These are phyloP conservation scores for Phymanthus crucifer DNA, from an alignment of 92 coral and sea anemone genomes.

Conservation along the genomic window DNA sequence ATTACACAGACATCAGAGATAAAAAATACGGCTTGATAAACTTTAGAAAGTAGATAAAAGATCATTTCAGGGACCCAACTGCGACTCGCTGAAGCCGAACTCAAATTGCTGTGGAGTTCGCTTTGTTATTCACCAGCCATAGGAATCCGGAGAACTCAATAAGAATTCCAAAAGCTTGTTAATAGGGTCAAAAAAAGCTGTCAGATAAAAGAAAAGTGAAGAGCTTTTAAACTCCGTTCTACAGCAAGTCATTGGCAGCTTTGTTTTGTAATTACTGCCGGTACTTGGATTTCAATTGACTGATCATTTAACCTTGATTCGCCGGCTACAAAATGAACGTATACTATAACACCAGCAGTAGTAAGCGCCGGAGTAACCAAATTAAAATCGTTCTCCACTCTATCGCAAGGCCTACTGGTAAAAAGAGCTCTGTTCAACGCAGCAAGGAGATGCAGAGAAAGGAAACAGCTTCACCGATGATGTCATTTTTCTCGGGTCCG, in stretches of 20 bases:
- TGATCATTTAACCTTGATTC: conserved; percentile 22
- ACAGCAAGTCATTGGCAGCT: conserved; percentile 21
- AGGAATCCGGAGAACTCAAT: not conserved
- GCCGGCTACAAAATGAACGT: not conserved
- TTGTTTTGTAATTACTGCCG: not conserved
- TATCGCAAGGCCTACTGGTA: conserved; percentile 36
- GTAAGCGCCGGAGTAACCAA: conserved; percentile 45
- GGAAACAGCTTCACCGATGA: conserved; percentile 49
- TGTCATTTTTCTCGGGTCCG: conserved; percentile 77
- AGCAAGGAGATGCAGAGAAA: conserved; percentile 17
- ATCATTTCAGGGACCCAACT: conserved; percentile 2
- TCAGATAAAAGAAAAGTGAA: conserved; percentile 6
- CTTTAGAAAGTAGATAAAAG: not conserved
- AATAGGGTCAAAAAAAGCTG: conserved; percentile 10
- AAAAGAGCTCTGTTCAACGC: not conserved
- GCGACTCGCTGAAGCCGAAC: conserved; percentile 30
- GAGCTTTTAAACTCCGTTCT: conserved; percentile 4
- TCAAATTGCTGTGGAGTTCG: not conserved
- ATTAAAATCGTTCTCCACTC: conserved; percentile 45
- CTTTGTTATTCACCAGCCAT: not conserved
- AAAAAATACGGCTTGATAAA: not conserved
- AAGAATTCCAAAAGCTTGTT: conserved; percentile 13
- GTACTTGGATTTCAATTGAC: conserved; percentile 33
- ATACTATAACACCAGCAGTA: conserved; percentile 12
- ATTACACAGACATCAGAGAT: not conserved